Evolutionary conservation across 2,797 vertebrate genomes (phyloP).

Genomic region (Allobates femoralis): DNA sequence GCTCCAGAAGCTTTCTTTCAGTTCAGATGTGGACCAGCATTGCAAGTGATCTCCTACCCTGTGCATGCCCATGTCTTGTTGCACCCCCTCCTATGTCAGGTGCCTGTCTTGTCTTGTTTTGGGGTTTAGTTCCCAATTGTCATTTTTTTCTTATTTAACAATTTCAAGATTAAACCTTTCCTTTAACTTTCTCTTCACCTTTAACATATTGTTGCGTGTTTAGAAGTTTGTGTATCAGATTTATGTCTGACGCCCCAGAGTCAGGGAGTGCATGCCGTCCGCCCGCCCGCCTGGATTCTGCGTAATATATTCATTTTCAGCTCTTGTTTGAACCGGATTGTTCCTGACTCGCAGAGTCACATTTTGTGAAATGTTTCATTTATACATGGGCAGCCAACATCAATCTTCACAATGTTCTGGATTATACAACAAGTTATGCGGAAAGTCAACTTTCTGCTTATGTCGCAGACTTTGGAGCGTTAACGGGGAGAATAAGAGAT

Average conservation of each 20-base stretch:
- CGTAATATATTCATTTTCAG: slow-evolving; percentile 68
- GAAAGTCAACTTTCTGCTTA: slow-evolving; percentile 3
- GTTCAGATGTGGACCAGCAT: too few relatives aligned
- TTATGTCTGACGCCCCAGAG: background rate
- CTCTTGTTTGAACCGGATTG: slow-evolving; percentile 75
- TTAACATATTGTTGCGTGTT: background rate
- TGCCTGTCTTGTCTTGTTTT: too few relatives aligned
- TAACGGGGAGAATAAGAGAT: background rate
- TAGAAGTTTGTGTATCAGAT: background rate
- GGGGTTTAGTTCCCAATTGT: background rate
- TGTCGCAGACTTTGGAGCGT: background rate
- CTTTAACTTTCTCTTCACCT: background rate
- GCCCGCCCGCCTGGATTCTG: slow-evolving; percentile 58
- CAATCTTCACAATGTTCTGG: slow-evolving; percentile 63
- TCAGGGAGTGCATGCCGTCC: slow-evolving; percentile 19
- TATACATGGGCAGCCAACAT: slow-evolving; percentile 69
- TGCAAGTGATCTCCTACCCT: too few relatives aligned
- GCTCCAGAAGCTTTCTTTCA: too few relatives aligned
- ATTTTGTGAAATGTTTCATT: slow-evolving; percentile 74
- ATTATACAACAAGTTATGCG: slow-evolving; percentile 14
- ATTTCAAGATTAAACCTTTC: too few relatives aligned
- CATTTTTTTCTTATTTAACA: too few relatives aligned
- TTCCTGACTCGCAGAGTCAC: slow-evolving; percentile 70
- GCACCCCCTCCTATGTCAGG: too few relatives aligned
- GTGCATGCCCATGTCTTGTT: too few relatives aligned